Percentiles rank a stretch among this genome's conserved stretches.
Evolutionary conservation across 2,797 vertebrate genomes (phyloP).

Genomic region (Streptopelia turtur): DNA sequence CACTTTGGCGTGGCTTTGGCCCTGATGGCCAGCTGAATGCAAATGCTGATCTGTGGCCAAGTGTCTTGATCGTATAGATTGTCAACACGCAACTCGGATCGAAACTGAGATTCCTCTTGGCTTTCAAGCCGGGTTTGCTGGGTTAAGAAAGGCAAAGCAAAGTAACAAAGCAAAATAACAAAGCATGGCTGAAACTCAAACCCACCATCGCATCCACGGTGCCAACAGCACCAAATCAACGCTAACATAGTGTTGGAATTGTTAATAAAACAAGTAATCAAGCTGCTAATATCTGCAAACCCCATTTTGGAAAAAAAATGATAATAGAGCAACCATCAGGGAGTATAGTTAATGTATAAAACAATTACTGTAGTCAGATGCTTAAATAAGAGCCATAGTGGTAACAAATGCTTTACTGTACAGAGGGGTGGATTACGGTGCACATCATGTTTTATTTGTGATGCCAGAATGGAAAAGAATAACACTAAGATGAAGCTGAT

Average conservation of each 20-base stretch:
- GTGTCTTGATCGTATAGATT: accelerated
- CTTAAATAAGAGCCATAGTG: constrained; percentile 51
- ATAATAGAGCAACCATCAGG: constrained; percentile 43
- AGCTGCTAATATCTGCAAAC: constrained; percentile 30
- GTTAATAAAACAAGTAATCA: constrained; percentile 12
- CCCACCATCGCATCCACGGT: accelerated
- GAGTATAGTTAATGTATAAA: constrained; percentile 39
- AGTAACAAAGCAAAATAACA: not conserved
- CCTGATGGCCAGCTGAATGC: not conserved
- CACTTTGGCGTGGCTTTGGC: not conserved
- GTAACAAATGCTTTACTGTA: not conserved
- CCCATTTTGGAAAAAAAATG: not conserved
- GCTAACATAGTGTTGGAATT: not conserved
- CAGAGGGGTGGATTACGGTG: not conserved
- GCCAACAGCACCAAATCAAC: not conserved
- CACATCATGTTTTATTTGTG: not conserved
- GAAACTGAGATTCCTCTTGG: accelerated
- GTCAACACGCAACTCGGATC: accelerated
- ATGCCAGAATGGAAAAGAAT: not conserved
- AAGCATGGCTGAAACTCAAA: not conserved
- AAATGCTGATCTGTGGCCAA: not conserved
- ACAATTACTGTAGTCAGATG: constrained; percentile 54
- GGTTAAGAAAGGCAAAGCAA: not conserved
- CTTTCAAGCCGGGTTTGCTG: accelerated
- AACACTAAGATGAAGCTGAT: not conserved